phyloP scores from a whole-genome alignment of 1,140 invertebrate genomes.

The Psix sp. region DNA sequence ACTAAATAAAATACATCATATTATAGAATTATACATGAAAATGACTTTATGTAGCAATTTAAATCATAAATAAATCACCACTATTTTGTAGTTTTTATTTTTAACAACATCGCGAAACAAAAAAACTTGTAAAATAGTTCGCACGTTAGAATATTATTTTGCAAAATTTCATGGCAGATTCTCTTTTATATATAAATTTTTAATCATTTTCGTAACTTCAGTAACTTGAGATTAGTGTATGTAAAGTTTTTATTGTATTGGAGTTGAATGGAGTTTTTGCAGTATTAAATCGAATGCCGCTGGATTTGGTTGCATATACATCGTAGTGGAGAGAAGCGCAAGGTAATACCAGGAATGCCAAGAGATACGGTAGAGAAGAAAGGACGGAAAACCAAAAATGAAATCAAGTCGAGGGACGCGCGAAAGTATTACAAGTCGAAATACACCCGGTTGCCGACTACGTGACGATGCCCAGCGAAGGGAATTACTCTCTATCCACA shows the following conservation, averaged over 20 bases:
- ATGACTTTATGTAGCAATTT: no score
- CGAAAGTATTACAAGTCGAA: conserved; percentile 62
- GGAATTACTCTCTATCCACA: conserved; percentile 63
- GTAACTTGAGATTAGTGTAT: no score
- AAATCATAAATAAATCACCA: no score
- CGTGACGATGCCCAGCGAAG: conserved; percentile 58
- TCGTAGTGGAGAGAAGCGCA: conserved; percentile 23
- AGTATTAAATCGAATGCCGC: conserved; percentile 28
- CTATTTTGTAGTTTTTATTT: no score
- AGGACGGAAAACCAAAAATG: conserved; percentile 42
- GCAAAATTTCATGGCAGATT: no score
- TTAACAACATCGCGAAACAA: no score
- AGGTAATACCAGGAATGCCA: conserved; percentile 33
- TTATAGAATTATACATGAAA: no score
- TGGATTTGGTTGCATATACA: conserved; percentile 24
- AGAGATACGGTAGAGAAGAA: conserved; percentile 41
- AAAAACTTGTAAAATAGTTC: no score
- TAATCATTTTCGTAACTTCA: conserved; percentile 17
- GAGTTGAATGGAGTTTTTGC: conserved; percentile 36
- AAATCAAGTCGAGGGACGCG: conserved; percentile 32
- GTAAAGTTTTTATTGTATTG: conserved; percentile 16
- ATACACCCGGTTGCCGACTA: conserved; percentile 54
- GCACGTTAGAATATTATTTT: no score
- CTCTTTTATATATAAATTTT: no score
- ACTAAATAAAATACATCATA: no score